phyloP scores from a whole-genome alignment of 2,113 vertebrate genomes.

The Trematomus loennbergii region DNA sequence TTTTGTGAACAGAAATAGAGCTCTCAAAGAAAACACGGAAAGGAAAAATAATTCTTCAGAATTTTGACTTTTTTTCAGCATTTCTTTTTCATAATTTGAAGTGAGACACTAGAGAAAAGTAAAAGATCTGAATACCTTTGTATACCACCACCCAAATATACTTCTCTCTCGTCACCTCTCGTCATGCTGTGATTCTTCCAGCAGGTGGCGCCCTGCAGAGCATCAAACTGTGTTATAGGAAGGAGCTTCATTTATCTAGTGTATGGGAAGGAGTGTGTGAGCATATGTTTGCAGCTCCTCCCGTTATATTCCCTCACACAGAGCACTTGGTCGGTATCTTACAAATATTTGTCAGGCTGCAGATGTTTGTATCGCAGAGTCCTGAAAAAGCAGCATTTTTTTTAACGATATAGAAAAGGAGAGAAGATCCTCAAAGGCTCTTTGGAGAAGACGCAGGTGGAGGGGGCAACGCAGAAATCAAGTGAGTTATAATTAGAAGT shows the following conservation, averaged over 20 bases:
- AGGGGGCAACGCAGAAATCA: too few species aligned
- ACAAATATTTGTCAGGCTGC: not conserved
- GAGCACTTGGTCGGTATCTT: not conserved
- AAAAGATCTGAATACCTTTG: not conserved
- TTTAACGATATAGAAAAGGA: constrained; percentile 80
- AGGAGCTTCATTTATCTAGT: too few species aligned
- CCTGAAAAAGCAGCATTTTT: not conserved
- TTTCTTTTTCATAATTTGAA: not conserved
- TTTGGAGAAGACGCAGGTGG: too few species aligned
- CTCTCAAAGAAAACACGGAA: too few species aligned
- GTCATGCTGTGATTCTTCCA: not conserved
- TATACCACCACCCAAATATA: too few species aligned
- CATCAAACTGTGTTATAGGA: not conserved
- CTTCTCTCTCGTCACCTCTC: too few species aligned
- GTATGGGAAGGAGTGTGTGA: not conserved
- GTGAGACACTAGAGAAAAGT: too few species aligned
- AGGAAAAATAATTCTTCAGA: too few species aligned
- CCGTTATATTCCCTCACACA: not conserved
- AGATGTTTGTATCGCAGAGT: not conserved
- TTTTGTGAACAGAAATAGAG: too few species aligned
- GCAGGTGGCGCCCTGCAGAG: constrained; percentile 63
- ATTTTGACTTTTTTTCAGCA: not conserved
- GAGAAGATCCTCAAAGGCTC: too few species aligned
- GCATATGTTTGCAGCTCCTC: constrained; percentile 16
- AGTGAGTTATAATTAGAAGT: too few species aligned